Evolutionary conservation across 2,888 invertebrate species (phyloP).

Genomic region (Craniophora ligustri): DNA sequence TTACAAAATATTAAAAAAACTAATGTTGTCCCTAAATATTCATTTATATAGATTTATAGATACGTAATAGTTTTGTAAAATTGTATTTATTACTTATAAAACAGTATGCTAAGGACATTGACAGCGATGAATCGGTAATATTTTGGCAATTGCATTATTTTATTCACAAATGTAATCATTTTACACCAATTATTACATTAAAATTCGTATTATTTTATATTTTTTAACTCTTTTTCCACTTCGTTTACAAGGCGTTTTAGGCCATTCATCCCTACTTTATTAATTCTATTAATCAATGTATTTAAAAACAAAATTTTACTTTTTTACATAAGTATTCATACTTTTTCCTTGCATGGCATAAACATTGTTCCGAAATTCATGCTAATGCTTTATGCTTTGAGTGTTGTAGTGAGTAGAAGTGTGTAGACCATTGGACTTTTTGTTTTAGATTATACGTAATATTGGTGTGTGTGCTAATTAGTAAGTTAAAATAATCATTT

Average conservation of each 20-base stretch:
- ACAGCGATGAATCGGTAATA: not conserved
- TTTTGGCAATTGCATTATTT: conserved; percentile 11
- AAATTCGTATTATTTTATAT: conserved; percentile 22
- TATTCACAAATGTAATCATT: conserved; percentile 7
- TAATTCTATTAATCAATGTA: not conserved
- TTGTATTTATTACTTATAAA: too few species aligned
- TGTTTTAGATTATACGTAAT: conserved; percentile 21
- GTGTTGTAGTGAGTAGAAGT: conserved; percentile 47
- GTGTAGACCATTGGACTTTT: conserved; percentile 13
- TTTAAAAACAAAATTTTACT: not conserved
- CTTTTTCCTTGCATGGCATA: conserved; percentile 61
- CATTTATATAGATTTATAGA: too few species aligned
- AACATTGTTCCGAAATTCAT: conserved; percentile 60
- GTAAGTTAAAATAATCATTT: not conserved
- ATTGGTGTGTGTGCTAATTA: conserved; percentile 31
- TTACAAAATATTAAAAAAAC: too few species aligned
- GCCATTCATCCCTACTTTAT: too few species aligned
- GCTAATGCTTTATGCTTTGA: conserved; percentile 66
- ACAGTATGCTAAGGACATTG: too few species aligned
- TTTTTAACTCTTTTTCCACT: conserved; percentile 10
- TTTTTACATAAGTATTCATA: conserved; percentile 13
- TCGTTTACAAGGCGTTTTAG: too few species aligned
- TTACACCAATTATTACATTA: conserved; percentile 28
- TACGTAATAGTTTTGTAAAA: too few species aligned
- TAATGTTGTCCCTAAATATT: too few species aligned